Conservation (phyloP, 2,797 vertebrate species). For the Astyanax mexicanus region DNA sequence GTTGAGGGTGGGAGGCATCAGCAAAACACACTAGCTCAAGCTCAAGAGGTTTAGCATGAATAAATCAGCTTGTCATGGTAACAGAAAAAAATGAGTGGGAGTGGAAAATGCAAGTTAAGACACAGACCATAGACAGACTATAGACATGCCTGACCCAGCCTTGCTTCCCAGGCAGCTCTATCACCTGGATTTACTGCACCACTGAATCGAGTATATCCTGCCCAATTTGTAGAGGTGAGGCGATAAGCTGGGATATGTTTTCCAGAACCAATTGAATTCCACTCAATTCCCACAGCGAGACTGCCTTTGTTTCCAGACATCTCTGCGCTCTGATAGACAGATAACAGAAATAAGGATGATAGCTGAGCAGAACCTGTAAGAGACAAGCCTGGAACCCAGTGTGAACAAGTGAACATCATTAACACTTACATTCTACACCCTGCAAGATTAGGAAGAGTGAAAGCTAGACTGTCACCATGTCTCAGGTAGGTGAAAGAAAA, state of each 20-base stretch:
- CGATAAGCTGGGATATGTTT: constrained; percentile 25
- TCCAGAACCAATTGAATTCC: background rate
- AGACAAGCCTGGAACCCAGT: background rate
- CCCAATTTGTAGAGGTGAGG: constrained; percentile 13
- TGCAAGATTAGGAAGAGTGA: constrained; percentile 1
- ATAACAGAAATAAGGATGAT: background rate
- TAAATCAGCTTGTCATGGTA: constrained; percentile 43
- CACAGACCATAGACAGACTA: background rate
- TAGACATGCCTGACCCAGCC: background rate
- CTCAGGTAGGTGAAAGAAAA: background rate
- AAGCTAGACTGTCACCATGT: constrained; percentile 9
- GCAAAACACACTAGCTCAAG: constrained; percentile 22
- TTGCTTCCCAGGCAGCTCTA: background rate
- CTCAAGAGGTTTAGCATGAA: constrained; percentile 32
- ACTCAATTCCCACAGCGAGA: background rate
- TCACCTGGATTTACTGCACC: background rate
- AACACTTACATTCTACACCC: background rate
- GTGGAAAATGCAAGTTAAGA: background rate
- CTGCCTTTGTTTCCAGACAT: background rate
- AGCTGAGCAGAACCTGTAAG: background rate
- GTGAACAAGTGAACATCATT: background rate
- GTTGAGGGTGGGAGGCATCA: constrained; percentile 2
- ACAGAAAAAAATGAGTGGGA: constrained; percentile 33
- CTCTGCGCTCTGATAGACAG: background rate
- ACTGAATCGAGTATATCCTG: background rate